phyloP scores from a whole-genome alignment of 2,888 invertebrate genomes.

The Lottia scabra region DNA sequence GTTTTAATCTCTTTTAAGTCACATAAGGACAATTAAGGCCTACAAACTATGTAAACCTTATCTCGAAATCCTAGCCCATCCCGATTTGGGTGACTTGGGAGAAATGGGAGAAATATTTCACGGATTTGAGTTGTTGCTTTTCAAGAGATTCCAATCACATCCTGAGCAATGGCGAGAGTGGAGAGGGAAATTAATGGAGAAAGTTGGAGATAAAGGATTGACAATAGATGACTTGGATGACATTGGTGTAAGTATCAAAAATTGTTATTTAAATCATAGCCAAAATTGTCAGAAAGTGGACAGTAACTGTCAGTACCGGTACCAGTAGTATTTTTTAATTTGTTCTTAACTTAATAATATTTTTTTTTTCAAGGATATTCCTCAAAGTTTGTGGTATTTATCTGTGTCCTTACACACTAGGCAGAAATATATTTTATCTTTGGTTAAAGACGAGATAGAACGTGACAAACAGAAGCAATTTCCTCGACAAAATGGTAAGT shows the following conservation, averaged over 20 bases:
- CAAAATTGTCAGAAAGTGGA: no score
- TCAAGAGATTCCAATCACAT: constrained; percentile 61
- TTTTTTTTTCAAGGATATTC: constrained; percentile 59
- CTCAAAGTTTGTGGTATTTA: constrained; percentile 66
- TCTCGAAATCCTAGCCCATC: no score
- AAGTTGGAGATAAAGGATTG: constrained; percentile 18
- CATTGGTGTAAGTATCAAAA: constrained; percentile 26
- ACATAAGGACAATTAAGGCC: no score
- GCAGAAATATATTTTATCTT: constrained; percentile 60
- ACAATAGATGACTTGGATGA: constrained; percentile 27
- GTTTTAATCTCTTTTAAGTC: no score
- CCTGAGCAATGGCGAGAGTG: constrained; percentile 62
- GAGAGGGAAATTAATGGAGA: constrained; percentile 41
- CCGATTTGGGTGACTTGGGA: not conserved
- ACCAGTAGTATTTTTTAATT: no score
- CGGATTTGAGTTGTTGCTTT: constrained; percentile 67
- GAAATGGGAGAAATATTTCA: constrained; percentile 52
- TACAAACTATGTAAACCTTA: no score
- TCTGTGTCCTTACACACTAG: constrained; percentile 65
- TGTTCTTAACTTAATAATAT: not conserved
- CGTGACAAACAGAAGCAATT: constrained; percentile 42
- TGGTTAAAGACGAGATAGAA: constrained; percentile 57
- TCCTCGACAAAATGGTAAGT: constrained; percentile 44
- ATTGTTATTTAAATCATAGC: no score
- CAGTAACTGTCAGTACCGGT: no score